Base-by-base conservation (phyloP, 2,797 vertebrate species). In the Amazona finschi region DNA sequence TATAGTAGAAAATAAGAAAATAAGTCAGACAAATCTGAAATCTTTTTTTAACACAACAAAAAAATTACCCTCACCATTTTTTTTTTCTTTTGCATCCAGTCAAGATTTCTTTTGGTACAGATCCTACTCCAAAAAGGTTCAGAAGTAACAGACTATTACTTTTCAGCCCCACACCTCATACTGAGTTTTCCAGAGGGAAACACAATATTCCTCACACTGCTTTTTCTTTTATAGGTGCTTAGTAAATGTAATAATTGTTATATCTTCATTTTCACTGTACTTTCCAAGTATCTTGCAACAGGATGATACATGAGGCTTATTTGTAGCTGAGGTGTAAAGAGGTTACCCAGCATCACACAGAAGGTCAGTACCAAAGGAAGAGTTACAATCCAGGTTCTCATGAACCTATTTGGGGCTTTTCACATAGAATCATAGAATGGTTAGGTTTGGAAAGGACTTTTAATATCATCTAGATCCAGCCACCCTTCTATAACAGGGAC, bases 21-120 rank as follows among this genome's bases (percentile, higher is more conserved):
- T 44, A 66, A 67, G 10, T 36, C 38, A 73, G 49, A 85, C 4
- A 75, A 69, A 50, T 14, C 5, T 12, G 2, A 7, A 30, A 9
- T 33, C 2, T 19, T 77, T 72, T 55, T 47, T 7, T 11, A 36
- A 47, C 9, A 49, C 6, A 44, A 77, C 5, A 66, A 20, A 69
- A 64, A 53, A 80, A 52, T 13, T 9, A 6, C 7, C 30, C 8
- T 41, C 1, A 9, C 0, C 2, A 30, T 27, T 21, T 31, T 11
- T 15, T 5, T 1, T 31, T 28, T 22, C 19, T 4, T 27, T 57
- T 8, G 3, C 17, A 41, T 52, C 6, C 4, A 28, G 11, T 70
- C 12, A 55, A 62, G 13, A 1, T 4, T 64, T 21, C 39, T 77
- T 67, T 52, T 74, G 33, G 27, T 55, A 76, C 9, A 49, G 15